Conservation (phyloP, 2,888 invertebrate genomes). For the Psylliodes chrysocephalus region DNA sequence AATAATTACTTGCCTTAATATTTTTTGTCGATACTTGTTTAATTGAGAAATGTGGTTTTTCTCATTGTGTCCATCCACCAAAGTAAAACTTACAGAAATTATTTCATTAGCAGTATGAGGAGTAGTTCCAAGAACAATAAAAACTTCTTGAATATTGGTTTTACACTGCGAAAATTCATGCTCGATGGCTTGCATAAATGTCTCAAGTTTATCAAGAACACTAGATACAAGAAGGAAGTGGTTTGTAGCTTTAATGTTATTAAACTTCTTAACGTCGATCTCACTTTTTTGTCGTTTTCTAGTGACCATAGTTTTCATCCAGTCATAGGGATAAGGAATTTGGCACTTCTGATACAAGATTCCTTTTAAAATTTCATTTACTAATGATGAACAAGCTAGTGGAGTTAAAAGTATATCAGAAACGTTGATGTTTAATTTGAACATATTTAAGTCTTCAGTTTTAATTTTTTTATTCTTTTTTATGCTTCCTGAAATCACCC, state of each 20-base stretch:
- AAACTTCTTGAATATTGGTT: constrained; percentile 52
- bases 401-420: constrained; percentile 67
- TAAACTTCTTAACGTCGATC: constrained; percentile 14
- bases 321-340: constrained; percentile 58
- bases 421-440: constrained; percentile 62
- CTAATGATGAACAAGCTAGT: constrained; percentile 68
- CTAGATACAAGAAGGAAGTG: constrained; percentile 54
- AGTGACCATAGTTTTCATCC: constrained; percentile 54
- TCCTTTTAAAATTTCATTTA: constrained; percentile 70
- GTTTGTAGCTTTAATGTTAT: constrained; percentile 51
- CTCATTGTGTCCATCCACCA: constrained; percentile 54
- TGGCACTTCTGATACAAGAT: constrained; percentile 69
- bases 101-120: constrained; percentile 55
- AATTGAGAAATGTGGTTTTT: constrained; percentile 53
- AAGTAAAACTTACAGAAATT: constrained; percentile 50
- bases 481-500: no score
- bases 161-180: constrained; percentile 49
- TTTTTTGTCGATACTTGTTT: constrained; percentile 53
- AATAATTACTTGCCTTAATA: constrained; percentile 57
- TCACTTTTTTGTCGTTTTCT: constrained; percentile 49
- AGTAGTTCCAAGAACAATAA: constrained; percentile 56
- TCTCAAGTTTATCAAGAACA: constrained; percentile 55
- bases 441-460: neutral
- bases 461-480: no score
- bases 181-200: constrained; percentile 52